Evolutionary conservation across 2,797 vertebrate species (phyloP), one percentile per base, ranked within the genome.

Genomic region (Hapalemur alaotrensis): DNA sequence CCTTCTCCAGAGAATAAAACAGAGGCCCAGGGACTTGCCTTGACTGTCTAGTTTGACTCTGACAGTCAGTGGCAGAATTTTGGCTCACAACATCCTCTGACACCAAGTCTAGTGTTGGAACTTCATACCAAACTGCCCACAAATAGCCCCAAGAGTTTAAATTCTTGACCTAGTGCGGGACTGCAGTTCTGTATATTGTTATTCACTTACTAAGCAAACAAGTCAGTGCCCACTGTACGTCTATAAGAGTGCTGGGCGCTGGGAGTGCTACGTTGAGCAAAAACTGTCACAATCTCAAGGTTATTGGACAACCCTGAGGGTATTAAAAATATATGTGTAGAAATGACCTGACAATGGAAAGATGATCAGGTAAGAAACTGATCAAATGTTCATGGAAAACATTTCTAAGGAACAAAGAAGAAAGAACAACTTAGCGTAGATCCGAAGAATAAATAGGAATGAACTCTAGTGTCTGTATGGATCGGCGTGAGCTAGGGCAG

Each of bases 1-100:
- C 17, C 83, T 69, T 96, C 50, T 88, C 7, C 11, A 35, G 52
- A 70, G 69, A 75, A 52, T 61, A 83, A 94, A 90, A 32, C 23
- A 50, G 72, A 67, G 15, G 35, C 20, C 35, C 69, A 50, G 54
- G 41, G 22, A 32, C 22, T 32, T 11, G 2, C 4, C 9, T 0
- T 6, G 5, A 38, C 4, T 0, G 0, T 38, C n/a, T 63, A 28
- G 4, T 61, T 73, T 38, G 15, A 52, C 17, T 78, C 72, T 46
- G 1, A 32, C 7, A 17, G 8, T 76, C 12, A 23, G 8, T 63
- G n/a, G 25, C 20, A 92, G 59, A n/a, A 25, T 8, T 84, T 32
- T 54, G 67, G 14, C 7, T 41, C 79, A 46, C 0, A 46, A 32
- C 5, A 43, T 61, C 10, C 48, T 70, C 75, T 86, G 25, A 78